Base-by-base conservation (phyloP, 2,888 invertebrate genomes). In the Tortrix viridana region DNA sequence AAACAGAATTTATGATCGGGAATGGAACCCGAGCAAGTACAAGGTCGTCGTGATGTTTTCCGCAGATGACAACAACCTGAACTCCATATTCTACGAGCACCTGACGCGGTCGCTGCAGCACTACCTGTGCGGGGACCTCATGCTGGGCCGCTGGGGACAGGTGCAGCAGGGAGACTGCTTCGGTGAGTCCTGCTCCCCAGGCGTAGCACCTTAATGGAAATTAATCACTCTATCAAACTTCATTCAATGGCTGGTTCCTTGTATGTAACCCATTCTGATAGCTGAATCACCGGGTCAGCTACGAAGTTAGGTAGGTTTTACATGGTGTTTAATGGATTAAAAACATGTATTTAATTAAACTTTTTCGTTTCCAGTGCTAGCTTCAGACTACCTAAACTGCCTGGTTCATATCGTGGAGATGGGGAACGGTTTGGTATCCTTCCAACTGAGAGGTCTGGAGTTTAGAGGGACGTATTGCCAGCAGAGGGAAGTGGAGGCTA, bases 61-160 rank as follows among this genome's bases (percentile, higher is more conserved):
- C 67, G 94, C 97, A 73, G 99, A 99, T 81, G 99, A 99, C 84
- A 99, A 99, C 86, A 99, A 99, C 86, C 88, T 99, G 57, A 99
- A 99, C 88, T 98, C 99, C 0, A 99, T 99, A 80, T 99, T 99
- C 92, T 99, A 99, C 84, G 99, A 99, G 88, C 99, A 99, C 83
- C 92, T 99, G 55, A 99, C 99, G 0, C 94, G 99, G 4, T 98
- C 98, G 2, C 90, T 99, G 66, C 99, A 99, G 81, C 98, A 98
- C 85, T 98, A 98, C 37, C 92, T 99, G 5, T 98, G 97, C 82
- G 99, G 99, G 0, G 99, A 99, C 85, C 93, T 99, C 41, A 94
- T 96, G 71, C 92, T 99, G 75, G 98, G 97, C 0, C 94, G 99
- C 12, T 99, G 99, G 99, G 99, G 99, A 0, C 96, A 96, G 65